Evolutionary conservation across 2,888 invertebrate species (phyloP), one percentile per base, ranked within the genome.

Genomic region (Thysanoteuthis rhombus): DNA sequence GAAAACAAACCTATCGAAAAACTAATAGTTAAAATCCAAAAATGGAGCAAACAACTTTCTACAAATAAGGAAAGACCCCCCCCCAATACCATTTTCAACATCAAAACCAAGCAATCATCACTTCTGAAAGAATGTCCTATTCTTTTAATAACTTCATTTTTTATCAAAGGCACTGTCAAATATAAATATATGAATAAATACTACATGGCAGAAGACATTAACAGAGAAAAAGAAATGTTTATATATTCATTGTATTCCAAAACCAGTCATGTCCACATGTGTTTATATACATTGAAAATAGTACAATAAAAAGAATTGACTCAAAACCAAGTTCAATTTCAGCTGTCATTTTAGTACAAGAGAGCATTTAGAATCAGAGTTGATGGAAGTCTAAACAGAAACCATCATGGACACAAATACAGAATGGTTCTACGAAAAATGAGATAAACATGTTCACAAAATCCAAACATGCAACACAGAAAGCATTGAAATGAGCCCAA

Each of bases 331-430:
- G 75, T 75, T 75, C n/a, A 36, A n/a, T 75, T n/a, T 75, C 75
- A 75, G 75, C 75, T n/a, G n/a, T 36, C 25, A 52, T 52, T 52
- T 52, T 52, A n/a, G 75, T n/a, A 75, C 36, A n/a, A 75, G 12
- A 16, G n/a, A 75, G 75, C 75, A 75, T 75, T 75, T 75, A n/a
- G 16, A 75, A 36, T 75, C n/a, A 75, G n/a, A 36, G 16, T 3
- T 75, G 75, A 75, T 75, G 75, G 75, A n/a, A 75, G 75, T n/a
- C 75, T 75, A n/a, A 75, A 12, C n/a, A 75, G 75, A 75, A 75
- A 75, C 75, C 75, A 75, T 75, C 75, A 75, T 75, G n/a, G 75
- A n/a, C 75, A 75, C 75, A n/a, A 75, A n/a, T 75, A 75, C 75
- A 75, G n/a, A 75, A n/a, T 75, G 12, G 75, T 75, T 75, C 75